Evolutionary conservation across 2,797 vertebrate species (phyloP).

Genomic region (Sebastes ruberrimus): DNA sequence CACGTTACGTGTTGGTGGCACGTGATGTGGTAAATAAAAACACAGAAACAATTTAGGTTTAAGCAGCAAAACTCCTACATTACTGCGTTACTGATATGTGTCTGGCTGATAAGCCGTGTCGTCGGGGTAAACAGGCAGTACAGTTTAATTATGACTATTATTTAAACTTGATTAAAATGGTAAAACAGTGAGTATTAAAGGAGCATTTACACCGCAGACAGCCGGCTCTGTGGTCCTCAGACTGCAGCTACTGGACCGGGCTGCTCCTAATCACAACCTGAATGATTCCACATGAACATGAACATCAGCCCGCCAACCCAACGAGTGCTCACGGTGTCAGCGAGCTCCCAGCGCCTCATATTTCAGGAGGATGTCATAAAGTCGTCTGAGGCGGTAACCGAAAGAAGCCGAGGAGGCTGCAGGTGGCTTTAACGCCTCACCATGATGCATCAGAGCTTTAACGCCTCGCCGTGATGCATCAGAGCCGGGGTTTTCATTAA

Average conservation of each 20-base stretch:
- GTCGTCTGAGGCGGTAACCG: too few species aligned
- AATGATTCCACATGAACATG: not conserved
- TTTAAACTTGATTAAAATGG: too few species aligned
- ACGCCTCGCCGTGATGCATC: not conserved
- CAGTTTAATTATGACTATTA: too few species aligned
- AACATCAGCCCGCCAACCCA: too few species aligned
- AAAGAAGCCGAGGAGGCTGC: not conserved
- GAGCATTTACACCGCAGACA: too few species aligned
- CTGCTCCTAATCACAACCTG: not conserved
- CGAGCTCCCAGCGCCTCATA: not conserved
- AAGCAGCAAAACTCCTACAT: too few species aligned
- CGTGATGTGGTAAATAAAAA: fast-evolving
- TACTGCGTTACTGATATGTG: fast-evolving
- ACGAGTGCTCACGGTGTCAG: not conserved
- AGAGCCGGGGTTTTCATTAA: slow-evolving; percentile 16
- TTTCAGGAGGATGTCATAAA: not conserved
- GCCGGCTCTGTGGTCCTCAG: fast-evolving
- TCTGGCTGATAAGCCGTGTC: fast-evolving
- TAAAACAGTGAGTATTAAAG: too few species aligned
- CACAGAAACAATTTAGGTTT: too few species aligned
- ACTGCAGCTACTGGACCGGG: not conserved
- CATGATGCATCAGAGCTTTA: not conserved
- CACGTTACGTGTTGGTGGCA: fast-evolving
- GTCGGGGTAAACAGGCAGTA: too few species aligned
- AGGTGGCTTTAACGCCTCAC: not conserved